A percentile compares a stretch with the other conserved stretches of the same genome.
Conservation (phyloP, 2,797 vertebrate species). For the Chaetophractus vellerosus region DNA sequence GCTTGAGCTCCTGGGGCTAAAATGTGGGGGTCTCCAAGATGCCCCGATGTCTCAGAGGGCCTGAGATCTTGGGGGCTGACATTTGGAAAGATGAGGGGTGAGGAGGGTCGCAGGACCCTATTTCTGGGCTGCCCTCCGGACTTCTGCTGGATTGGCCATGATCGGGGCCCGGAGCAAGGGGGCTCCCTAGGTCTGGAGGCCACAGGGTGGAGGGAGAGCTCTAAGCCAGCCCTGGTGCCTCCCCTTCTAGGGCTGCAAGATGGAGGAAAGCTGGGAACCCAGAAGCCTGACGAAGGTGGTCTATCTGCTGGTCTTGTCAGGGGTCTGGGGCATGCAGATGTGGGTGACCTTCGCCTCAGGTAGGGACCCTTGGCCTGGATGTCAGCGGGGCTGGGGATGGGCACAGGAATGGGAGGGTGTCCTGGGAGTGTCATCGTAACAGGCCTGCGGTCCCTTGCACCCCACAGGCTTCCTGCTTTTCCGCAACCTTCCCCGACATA, state of each 20-base stretch:
- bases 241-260: slow-evolving; percentile 79
- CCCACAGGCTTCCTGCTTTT: slow-evolving; percentile 92
- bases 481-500: slow-evolving; percentile 91
- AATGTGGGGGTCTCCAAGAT: neutral
- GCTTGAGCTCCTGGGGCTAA: slow-evolving; percentile 11
- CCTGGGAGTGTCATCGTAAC: slow-evolving; percentile 16
- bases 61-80: neutral
- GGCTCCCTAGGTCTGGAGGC: slow-evolving; percentile 18
- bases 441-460: neutral
- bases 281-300: slow-evolving; percentile 91
- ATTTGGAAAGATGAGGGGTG: neutral
- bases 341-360: slow-evolving; percentile 96
- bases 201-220: slow-evolving; percentile 15
- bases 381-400: neutral
- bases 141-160: neutral
- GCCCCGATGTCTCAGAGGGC: neutral
- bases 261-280: slow-evolving; percentile 92
- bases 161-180: neutral
- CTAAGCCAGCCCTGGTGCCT: slow-evolving; percentile 4
- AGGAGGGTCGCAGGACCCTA: neutral
- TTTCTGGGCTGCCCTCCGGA: neutral
- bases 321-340: slow-evolving; percentile 95
- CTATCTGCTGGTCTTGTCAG: slow-evolving; percentile 93
- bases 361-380: slow-evolving; percentile 76
- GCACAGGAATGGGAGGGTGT: neutral